Evolutionary conservation across 2,888 invertebrate species (phyloP), one percentile per base, ranked within the genome.

Genomic region (Epistrophella euchroma): DNA sequence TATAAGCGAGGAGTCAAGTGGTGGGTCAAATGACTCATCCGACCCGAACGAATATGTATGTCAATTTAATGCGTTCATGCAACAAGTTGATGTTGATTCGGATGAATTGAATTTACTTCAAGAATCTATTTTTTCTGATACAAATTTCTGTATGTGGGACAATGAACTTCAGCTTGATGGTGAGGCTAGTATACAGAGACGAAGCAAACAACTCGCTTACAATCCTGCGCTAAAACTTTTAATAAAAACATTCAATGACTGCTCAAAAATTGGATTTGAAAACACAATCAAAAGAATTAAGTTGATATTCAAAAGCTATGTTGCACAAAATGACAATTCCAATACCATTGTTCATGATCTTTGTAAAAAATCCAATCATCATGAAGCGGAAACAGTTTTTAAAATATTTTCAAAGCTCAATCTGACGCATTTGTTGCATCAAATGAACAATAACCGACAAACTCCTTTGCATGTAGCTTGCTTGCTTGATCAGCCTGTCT

Each of bases 401-500:
- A 88, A 90, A 35, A 87, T 92, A 11, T 87, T 93, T 22, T 88
- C 89, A 45, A 91, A 88, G 85, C 90, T 89, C 66, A 90, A 91
- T 55, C 90, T 90, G 58, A 87, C 89, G 28, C 89, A 88, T 37
- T 88, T 94, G n/a, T 88, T 94, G 9, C 89, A 90, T 13, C 93
- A 93, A 85, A 90, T 93, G 4, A 89, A 91, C 4, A 94, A 94
- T 84, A 90, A 91, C 40, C 92, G 93, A 0, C 93, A 94, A 87
- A 94, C 94, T 1, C 92, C 93, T 0, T 88, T 95, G 3, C 94
- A 95, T 88, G 91, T 93, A 47, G 94, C 94, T 82, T 93, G 91
- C 17, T 86, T 90, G 15, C 88, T 89, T 40, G 89, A 91, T 72
- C 89, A 90, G 0, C 52, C 89, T 0, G 90, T 90, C 25, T 91